These are phyloP conservation scores for Drosophila guanche DNA, from an alignment of 1,140 invertebrate species.

Conservation along the genomic window DNA sequence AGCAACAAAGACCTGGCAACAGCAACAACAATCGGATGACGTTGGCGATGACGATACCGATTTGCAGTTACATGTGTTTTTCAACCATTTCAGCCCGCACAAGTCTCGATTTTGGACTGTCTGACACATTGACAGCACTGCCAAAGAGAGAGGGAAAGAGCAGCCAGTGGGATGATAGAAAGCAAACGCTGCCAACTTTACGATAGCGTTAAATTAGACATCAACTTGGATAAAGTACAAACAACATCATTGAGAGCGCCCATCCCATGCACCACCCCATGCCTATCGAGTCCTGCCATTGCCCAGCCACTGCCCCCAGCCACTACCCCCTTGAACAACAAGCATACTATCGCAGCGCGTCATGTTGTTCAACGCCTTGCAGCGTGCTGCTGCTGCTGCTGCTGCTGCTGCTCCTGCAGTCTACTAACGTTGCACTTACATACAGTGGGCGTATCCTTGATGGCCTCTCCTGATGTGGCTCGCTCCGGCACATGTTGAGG, in stretches of 20 bases:
- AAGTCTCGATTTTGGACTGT: conserved; percentile 58
- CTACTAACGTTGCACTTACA: conserved; percentile 54
- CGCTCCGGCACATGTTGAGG: conserved; percentile 36
- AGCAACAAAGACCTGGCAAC: conserved; percentile 14
- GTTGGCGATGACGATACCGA: conserved; percentile 39
- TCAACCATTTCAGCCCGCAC: conserved; percentile 50
- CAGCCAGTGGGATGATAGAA: conserved; percentile 10
- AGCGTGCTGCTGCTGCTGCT: conserved; percentile 31
- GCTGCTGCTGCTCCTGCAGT: conserved; percentile 27
- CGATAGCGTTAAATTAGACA: conserved; percentile 82
- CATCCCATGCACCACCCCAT: conserved; percentile 13
- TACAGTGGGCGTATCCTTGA: conserved; percentile 52
- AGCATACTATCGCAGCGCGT: conserved; percentile 19
- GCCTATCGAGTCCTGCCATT: conserved; percentile 46
- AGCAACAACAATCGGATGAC: conserved; percentile 11
- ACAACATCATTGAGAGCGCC: conserved; percentile 56
- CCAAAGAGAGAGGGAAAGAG: not conserved
- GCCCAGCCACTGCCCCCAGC: conserved; percentile 18
- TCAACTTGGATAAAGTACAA: conserved; percentile 70
- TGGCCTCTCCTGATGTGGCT: conserved; percentile 4
- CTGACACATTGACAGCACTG: conserved; percentile 72
- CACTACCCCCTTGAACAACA: conserved; percentile 12
- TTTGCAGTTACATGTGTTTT: conserved; percentile 70
- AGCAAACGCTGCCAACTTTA: conserved; percentile 65
- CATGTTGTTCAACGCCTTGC: conserved; percentile 70